These are phyloP conservation scores for Lagopus leucura DNA, from an alignment of 2,113 vertebrate species.

Conservation along the genomic window DNA sequence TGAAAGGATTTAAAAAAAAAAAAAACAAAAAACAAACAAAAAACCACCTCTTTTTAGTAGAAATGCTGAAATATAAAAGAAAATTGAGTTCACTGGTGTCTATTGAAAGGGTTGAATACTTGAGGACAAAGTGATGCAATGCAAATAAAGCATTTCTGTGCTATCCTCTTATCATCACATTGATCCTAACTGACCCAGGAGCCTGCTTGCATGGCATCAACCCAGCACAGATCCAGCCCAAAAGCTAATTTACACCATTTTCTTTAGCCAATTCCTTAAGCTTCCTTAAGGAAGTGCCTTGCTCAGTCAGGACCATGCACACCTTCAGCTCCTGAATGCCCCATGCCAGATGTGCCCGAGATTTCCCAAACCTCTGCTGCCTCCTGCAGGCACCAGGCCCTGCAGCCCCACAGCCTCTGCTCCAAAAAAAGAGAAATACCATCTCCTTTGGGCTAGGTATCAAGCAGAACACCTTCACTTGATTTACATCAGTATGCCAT, in stretches of 20 bases:
- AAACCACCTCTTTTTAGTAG: not conserved
- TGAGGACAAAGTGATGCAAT: not conserved
- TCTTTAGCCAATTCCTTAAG: not conserved
- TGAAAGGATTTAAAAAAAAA: not conserved
- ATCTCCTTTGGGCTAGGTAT: not conserved
- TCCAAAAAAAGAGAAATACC: not conserved
- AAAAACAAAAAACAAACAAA: no score
- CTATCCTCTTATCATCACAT: not conserved
- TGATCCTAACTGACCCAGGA: fast-evolving
- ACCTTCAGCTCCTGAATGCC: not conserved
- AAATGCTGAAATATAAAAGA: slow-evolving; percentile 20
- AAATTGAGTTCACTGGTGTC: not conserved
- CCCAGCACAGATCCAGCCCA: not conserved
- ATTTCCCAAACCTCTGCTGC: slow-evolving; percentile 13
- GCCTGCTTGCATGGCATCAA: not conserved
- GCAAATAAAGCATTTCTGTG: not conserved
- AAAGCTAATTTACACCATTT: not conserved
- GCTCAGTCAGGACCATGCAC: not conserved
- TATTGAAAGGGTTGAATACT: not conserved
- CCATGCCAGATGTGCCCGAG: not conserved
- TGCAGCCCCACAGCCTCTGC: not conserved
- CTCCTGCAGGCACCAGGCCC: not conserved
- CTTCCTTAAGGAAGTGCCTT: not conserved
- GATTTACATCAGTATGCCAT: not conserved
- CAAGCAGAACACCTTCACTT: not conserved